Evolutionary conservation across 2,113 vertebrate genomes (phyloP).

Genomic region (Cromileptes altivelis): DNA sequence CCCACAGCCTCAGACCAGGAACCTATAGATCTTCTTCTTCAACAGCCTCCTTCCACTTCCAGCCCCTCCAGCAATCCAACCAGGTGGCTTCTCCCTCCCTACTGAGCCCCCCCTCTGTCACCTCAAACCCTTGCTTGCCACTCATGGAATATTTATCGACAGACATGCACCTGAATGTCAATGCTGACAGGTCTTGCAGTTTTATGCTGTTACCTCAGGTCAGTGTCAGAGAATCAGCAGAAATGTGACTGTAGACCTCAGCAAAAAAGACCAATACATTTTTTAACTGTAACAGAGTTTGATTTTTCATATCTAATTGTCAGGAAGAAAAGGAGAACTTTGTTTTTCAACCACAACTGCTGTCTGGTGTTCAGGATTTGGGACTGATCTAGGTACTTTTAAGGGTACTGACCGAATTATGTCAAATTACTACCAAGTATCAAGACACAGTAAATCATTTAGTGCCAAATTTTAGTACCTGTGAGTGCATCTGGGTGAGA

Average conservation of each 20-base stretch:
- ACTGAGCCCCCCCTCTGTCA: slow-evolving; percentile 17
- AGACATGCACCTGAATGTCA: slow-evolving; percentile 41
- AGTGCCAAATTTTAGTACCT: too few species aligned
- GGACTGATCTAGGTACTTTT: too few species aligned
- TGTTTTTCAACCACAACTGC: background rate
- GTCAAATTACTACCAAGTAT: too few species aligned
- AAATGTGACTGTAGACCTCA: slow-evolving; percentile 1
- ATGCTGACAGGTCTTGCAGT: slow-evolving; percentile 26
- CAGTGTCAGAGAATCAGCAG: slow-evolving; percentile 1
- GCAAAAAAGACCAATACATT: background rate
- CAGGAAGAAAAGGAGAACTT: background rate
- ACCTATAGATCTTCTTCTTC: slow-evolving; percentile 47
- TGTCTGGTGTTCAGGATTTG: too few species aligned
- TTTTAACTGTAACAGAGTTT: slow-evolving; percentile 3
- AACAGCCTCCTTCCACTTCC: slow-evolving; percentile 19
- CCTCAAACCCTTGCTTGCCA: slow-evolving; percentile 32
- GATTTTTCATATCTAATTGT: slow-evolving; percentile 15
- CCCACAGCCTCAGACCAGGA: slow-evolving; percentile 37
- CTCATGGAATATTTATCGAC: slow-evolving; percentile 56
- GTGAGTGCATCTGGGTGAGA: too few species aligned
- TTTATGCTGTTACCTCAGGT: slow-evolving; percentile 18
- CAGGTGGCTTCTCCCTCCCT: slow-evolving; percentile 17
- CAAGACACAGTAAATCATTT: too few species aligned
- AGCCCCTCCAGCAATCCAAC: slow-evolving; percentile 51
- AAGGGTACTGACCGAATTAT: too few species aligned